phyloP scores from a whole-genome alignment of 2,888 invertebrate species.

The Orthosia incerta region DNA sequence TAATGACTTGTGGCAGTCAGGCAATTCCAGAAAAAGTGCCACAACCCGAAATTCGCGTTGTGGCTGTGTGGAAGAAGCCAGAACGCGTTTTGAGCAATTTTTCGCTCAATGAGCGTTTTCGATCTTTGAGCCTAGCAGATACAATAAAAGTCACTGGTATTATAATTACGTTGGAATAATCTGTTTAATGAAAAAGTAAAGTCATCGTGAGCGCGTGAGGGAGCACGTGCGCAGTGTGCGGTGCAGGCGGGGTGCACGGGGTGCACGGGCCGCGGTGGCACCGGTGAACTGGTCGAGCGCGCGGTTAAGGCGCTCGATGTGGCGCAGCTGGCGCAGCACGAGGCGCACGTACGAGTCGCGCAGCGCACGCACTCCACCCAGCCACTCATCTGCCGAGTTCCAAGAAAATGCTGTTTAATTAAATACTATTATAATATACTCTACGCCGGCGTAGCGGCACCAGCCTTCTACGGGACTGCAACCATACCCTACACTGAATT shows the following conservation, averaged over 20 bases:
- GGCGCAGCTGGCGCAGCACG: conserved; percentile 78
- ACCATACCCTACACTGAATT: too few species aligned
- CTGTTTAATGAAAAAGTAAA: not conserved
- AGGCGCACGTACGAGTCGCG: conserved; percentile 80
- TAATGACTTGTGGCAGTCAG: too few species aligned
- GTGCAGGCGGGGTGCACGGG: not conserved
- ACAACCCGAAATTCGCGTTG: too few species aligned
- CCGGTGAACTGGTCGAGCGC: conserved; percentile 69
- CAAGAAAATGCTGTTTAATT: not conserved
- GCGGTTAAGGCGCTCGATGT: conserved; percentile 79
- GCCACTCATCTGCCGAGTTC: conserved; percentile 66
- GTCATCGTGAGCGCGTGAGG: not conserved
- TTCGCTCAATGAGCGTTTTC: too few species aligned
- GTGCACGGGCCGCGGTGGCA: not conserved
- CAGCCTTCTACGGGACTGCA: too few species aligned
- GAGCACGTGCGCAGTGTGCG: not conserved
- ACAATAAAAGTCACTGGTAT: not conserved
- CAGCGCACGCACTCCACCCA: conserved; percentile 76
- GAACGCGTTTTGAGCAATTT: too few species aligned
- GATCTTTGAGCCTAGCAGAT: too few species aligned
- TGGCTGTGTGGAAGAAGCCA: too few species aligned
- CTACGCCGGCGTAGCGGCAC: too few species aligned
- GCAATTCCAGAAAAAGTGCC: too few species aligned
- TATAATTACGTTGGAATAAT: not conserved
- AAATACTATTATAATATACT: not conserved